Base-by-base conservation (phyloP, 2,888 invertebrate species). In the Oxytorus armatus region DNA sequence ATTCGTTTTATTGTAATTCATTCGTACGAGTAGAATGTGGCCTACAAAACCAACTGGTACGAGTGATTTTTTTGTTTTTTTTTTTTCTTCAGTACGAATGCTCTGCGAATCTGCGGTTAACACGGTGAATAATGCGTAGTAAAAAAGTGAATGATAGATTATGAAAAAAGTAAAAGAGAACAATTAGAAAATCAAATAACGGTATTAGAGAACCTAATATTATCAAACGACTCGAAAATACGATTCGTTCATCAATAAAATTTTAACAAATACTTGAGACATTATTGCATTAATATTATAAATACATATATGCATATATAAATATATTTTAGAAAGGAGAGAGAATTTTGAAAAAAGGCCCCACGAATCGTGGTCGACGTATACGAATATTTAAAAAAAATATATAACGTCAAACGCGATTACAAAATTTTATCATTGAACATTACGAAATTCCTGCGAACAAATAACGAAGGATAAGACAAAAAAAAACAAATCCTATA, bases 241-340 rank as follows among this genome's bases (percentile, higher is more conserved):
- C 55, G 53, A 53, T 33, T 44, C 42, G 10, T 76, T 29, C 11
- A 23, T 39, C 1, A 33, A 73, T 61, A 61, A 42, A 76, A 29
- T 51, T 65, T 65, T 47, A 55, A 69, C n/a, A 49, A 36, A 29
- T 53, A 29, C 57, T 53, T 53, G 14, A 44, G 10, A 21, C 39
- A 33, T 42, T 44, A 55, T 55, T 33, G 23, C 61, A 59, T 63
- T 21, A 76, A 59, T 29, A 29, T 21, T 33, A 16, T 21, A 1
- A 16, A 36, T 42, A 47, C n/a, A 21, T 55, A 18, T 42, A 49
- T 36, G 33, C 5, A 70, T n/a, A 29, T 16, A 70, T 42, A 59
- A 36, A 72, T 61, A 72, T 72, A 61, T 72, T 61, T 72, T 72
- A 72, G 59, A n/a, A n/a, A 47, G 44, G 53, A 57, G 61, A 72